Evolutionary conservation across 2,888 invertebrate genomes (phyloP).

Genomic region (Chymomyza procnemis): DNA sequence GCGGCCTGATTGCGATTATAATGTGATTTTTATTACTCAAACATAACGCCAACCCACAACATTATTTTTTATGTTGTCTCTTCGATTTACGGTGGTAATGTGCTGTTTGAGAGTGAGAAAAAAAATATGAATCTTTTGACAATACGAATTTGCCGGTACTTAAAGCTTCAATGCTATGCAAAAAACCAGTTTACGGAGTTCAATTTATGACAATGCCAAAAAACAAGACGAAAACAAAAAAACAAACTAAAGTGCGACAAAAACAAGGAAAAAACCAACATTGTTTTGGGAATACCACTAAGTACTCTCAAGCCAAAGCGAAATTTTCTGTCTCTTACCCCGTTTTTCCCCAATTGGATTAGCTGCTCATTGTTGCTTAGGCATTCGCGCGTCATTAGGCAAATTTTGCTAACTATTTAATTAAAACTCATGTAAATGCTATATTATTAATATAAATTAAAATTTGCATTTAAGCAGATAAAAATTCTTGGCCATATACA

Average conservation of each 20-base stretch:
- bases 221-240: not conserved
- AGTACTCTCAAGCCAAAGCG: not conserved
- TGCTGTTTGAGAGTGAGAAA: not conserved
- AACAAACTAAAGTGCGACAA: not conserved
- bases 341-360: not conserved
- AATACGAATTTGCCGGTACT: not conserved
- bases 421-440: not conserved
- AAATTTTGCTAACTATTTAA: not conserved
- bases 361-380: not conserved
- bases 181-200: slow-evolving; percentile 3
- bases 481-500: no score
- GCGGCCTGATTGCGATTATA: not conserved
- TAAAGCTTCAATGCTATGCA: slow-evolving; percentile 2
- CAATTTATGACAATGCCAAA: not conserved
- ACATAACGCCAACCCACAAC: not conserved
- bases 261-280: not conserved
- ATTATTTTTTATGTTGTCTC: not conserved
- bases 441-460: not conserved
- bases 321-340: not conserved
- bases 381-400: not conserved
- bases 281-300: slow-evolving; percentile 51
- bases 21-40: not conserved
- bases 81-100: not conserved
- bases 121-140: slow-evolving; percentile 1
- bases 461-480: no score